Percentiles rank a stretch among this genome's conserved stretches.
Conservation (phyloP, 2,113 vertebrate species). For the Chloebia gouldiae region DNA sequence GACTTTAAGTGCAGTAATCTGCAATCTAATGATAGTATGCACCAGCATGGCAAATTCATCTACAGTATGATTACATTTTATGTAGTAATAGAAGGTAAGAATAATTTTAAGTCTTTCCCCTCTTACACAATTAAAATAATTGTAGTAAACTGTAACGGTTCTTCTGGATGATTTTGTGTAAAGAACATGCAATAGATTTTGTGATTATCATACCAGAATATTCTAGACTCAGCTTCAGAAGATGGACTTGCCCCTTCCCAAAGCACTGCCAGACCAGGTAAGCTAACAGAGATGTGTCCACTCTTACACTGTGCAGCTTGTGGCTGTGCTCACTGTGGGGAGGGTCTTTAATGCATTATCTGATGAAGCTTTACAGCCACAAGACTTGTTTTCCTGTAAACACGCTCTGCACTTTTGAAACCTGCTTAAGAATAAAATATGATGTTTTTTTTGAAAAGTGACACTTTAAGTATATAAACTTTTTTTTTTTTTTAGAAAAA, state of each 20-base stretch:
- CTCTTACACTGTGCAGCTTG: fast-evolving
- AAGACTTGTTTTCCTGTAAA: neutral
- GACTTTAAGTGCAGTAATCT: neutral
- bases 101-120: neutral
- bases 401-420: neutral
- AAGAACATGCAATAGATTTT: neutral
- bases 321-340: neutral
- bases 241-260: neutral
- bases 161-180: neutral
- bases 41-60: neutral
- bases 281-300: neutral
- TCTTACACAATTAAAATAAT: neutral
- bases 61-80: neutral
- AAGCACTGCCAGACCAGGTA: neutral
- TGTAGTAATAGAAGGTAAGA: neutral
- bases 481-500: neutral
- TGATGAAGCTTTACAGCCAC: neutral
- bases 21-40: neutral
- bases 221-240: neutral
- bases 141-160: neutral
- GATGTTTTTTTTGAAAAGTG: neutral
- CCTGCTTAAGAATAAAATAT: neutral
- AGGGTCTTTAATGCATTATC: neutral
- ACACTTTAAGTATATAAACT: neutral
- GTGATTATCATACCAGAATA: neutral